These are phyloP conservation scores for Daboia siamensis DNA, from an alignment of 2,113 vertebrate genomes.

Conservation along the genomic window DNA sequence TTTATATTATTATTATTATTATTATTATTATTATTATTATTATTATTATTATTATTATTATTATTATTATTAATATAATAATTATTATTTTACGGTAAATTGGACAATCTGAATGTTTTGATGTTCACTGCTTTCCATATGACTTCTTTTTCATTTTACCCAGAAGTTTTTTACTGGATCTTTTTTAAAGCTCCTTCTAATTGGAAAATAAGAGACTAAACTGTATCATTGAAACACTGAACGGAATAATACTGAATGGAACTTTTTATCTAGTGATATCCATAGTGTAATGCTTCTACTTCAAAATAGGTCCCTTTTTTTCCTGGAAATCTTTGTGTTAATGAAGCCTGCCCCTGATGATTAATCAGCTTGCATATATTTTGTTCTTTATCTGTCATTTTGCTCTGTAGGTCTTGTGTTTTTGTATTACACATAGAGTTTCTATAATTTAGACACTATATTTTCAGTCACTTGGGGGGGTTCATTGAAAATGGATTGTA, in stretches of 20 bases:
- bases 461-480: background rate
- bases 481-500: background rate
- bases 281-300: background rate
- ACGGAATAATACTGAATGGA: background rate
- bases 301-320: background rate
- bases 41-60: background rate
- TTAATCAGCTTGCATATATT: background rate
- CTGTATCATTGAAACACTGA: background rate
- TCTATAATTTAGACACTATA: background rate
- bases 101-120: background rate
- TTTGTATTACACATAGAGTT: background rate
- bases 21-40: background rate
- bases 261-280: background rate
- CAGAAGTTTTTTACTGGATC: background rate
- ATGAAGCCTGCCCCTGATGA: background rate
- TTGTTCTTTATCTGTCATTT: background rate
- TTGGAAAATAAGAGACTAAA: background rate
- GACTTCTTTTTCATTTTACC: background rate
- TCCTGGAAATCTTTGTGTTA: background rate
- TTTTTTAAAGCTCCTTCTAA: background rate
- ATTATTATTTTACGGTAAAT: background rate
- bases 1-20: no score
- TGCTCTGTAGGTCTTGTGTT: background rate
- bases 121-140: background rate
- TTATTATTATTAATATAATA: background rate